Base-by-base conservation (phyloP, 1,140 invertebrate species). In the Drosophila sulfurigaster region DNA sequence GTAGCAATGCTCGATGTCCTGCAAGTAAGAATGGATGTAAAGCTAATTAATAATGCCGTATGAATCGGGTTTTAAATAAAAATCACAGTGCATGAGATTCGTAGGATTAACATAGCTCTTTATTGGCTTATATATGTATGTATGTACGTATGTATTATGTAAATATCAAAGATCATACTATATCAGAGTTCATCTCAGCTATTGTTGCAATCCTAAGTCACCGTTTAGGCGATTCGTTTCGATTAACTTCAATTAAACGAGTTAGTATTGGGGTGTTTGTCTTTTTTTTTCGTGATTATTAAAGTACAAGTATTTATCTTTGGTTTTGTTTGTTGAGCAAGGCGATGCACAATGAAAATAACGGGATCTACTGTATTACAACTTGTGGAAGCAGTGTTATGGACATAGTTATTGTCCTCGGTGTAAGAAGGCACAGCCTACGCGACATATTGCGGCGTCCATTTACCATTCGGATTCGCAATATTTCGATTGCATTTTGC, bases 1-100 rank as follows among this genome's bases (percentile, higher is more conserved):
- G 94, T 98, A 99, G 93, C 98, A 99, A 93, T 98, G 97, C 92
- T 98, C 98, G 93, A 98, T 98, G 94, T 98, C 97, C 97, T 98
- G 68, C 6, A 41, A 43, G 13, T 16, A 28, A 20, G 45, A 59
- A 38, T 16, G 1, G 15, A 28, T 32, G 16, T 38, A 46, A 35
- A 45, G 6, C 3, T 25, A 25, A 25, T 25, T 25, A 25, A 25
- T 25, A 25, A 32, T 5, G 3, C 10, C 15, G 8, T 38, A 10
- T 2, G 7, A 35, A 35, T 35, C 11, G 41, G 11, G 13, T 7
- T 13, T 13, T n/a, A 5, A 13, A 43, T 41, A 2, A 46, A 46
- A 46, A 15, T 46, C 13, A 2, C 13, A 11, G 5, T 4, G 13
- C 13, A 16, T 46, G 1, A 13, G 1, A 46, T 15, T 4, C 46